phyloP scores from a whole-genome alignment of 2,113 vertebrate species.

The Odocoileus hemionus region DNA sequence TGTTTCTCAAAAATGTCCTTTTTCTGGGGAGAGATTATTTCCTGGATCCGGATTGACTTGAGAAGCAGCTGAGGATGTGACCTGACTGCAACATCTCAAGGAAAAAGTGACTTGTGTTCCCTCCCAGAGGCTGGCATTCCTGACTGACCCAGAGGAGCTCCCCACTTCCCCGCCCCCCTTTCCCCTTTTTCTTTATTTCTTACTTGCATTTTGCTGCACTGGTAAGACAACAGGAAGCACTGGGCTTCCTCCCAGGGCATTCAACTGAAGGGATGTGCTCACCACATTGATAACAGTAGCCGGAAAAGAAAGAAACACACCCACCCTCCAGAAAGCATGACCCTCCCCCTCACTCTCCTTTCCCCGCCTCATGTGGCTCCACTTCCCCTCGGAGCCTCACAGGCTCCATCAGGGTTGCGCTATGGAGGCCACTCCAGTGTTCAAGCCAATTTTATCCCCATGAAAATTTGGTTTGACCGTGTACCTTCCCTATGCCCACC shows the following conservation, averaged over 20 bases:
- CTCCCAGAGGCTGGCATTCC: background rate
- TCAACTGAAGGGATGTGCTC: constrained; percentile 53
- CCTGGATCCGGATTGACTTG: background rate
- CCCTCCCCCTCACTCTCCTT: background rate
- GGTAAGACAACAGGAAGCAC: constrained; percentile 67
- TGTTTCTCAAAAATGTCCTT: background rate
- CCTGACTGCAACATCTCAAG: background rate
- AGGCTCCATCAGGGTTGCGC: background rate
- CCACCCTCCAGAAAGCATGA: constrained; percentile 31
- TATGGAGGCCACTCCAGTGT: background rate
- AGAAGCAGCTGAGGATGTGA: background rate
- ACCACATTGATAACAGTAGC: constrained; percentile 55
- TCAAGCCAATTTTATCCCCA: background rate
- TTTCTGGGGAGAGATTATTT: background rate
- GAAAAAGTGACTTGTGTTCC: background rate
- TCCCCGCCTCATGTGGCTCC: background rate
- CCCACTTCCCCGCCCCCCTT: background rate
- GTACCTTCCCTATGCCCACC: background rate
- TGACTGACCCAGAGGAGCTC: background rate
- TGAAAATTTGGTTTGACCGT: background rate
- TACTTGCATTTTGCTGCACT: constrained; percentile 15
- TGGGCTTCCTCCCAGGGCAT: constrained; percentile 64
- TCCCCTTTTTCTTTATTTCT: constrained; percentile 14
- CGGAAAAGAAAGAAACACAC: constrained; percentile 56
- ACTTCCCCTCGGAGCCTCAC: background rate